phyloP scores from a whole-genome alignment of 2,113 vertebrate species.

The Panthera tigris region DNA sequence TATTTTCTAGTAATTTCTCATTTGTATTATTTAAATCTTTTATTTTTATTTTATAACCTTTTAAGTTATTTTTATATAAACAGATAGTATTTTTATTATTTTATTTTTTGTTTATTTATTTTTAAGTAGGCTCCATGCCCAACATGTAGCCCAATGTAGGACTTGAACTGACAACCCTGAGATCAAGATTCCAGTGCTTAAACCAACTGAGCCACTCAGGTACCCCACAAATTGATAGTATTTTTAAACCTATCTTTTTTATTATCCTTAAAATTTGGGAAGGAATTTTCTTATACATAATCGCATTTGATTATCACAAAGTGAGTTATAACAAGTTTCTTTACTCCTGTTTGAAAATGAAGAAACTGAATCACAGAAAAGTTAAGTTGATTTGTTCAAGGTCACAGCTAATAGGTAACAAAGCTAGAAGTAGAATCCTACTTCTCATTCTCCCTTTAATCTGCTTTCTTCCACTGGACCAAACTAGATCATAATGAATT shows the following conservation, averaged over 20 bases:
- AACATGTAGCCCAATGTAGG: too few relatives aligned
- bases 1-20: background rate
- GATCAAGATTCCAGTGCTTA: too few relatives aligned
- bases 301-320: background rate
- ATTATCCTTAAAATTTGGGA: background rate
- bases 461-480: background rate
- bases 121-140: too few relatives aligned
- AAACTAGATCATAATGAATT: background rate
- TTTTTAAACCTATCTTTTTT: background rate
- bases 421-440: background rate
- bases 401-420: background rate
- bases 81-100: background rate
- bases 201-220: too few relatives aligned
- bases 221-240: background rate
- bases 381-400: background rate
- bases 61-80: background rate
- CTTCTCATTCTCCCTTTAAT: background rate
- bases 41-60: slow-evolving; percentile 25
- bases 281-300: background rate
- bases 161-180: too few relatives aligned
- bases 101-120: background rate
- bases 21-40: background rate
- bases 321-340: background rate
- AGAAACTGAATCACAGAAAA: background rate
- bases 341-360: background rate